Conservation (phyloP, 1,140 invertebrate species). For the Heliconius eleuchia region DNA sequence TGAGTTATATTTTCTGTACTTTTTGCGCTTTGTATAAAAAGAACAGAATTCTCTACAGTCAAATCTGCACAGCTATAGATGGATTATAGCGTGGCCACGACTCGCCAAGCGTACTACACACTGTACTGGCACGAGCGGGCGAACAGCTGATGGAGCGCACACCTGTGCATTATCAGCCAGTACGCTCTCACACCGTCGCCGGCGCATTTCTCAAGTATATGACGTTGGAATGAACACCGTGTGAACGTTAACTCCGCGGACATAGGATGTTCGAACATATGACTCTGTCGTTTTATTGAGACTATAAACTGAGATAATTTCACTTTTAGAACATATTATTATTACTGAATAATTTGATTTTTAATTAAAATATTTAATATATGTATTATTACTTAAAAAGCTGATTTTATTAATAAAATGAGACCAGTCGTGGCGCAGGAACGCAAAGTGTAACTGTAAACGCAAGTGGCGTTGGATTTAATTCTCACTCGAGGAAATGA, state of each 20-base stretch:
- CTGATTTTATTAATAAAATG: too few relatives aligned
- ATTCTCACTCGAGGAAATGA: too few relatives aligned
- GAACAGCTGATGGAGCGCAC: constrained; percentile 66
- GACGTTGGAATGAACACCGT: constrained; percentile 64
- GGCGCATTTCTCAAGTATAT: constrained; percentile 59
- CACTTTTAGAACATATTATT: background rate
- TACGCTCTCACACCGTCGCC: constrained; percentile 65
- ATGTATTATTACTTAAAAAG: background rate
- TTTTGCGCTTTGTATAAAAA: too few relatives aligned
- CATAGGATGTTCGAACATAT: background rate
- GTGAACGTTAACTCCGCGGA: constrained; percentile 49
- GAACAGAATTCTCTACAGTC: too few relatives aligned
- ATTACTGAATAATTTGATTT: background rate
- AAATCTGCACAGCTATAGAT: too few relatives aligned
- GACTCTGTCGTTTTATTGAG: background rate
- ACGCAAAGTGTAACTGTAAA: too few relatives aligned
- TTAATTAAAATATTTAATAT: too few relatives aligned
- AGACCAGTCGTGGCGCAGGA: too few relatives aligned
- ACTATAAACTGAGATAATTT: background rate
- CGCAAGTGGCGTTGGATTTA: too few relatives aligned
- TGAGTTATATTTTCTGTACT: too few relatives aligned
- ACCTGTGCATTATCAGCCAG: constrained; percentile 62
- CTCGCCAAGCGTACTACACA: background rate
- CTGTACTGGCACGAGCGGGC: constrained; percentile 55
- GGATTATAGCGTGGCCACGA: too few relatives aligned